Evolutionary conservation across 2,888 invertebrate genomes (phyloP), one percentile per base, ranked within the genome.

Genomic region (Itoplectis maculator): DNA sequence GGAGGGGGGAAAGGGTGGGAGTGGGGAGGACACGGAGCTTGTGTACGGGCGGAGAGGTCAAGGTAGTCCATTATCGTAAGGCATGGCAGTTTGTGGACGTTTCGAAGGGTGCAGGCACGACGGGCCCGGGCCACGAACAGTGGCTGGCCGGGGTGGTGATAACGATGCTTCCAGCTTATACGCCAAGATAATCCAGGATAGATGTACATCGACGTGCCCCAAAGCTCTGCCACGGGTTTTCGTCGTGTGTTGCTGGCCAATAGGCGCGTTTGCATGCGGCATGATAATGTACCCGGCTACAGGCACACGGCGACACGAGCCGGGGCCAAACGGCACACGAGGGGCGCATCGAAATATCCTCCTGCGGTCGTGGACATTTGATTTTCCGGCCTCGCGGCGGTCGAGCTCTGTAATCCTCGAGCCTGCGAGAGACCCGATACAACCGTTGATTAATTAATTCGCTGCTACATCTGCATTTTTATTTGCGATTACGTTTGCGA

Each of bases 31-130:
- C 13, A 13, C 8, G 18, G 51, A n/a, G 20, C 51, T 54, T 73
- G 47, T 45, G 63, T 47, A 35, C 23, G 63, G 29, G 63, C n/a
- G 54, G 63, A 51, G 74, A 80, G 89, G 88, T 88, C 89, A 90
- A 89, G 88, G 88, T 89, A 86, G 86, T 85, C 85, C 82, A 86
- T 90, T 88, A 87, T 81, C 74, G 84, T 81, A 73, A 85, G 82
- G 85, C 87, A 86, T 87, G 88, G 86, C 88, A 89, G 86, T 90
- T 89, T 84, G 81, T 65, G 66, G 79, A 80, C 59, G 81, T 84
- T 51, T 63, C 61, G 20, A 73, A 61, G 72, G 72, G 45, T 37
- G 61, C 15, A 47, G 45, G 61, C 68, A 13, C 47, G 54, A 74
- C 18, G 49, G 63, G 29, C 15, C 29, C 29, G 29, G 29, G 3